Evolutionary conservation across 1,140 invertebrate species (phyloP), one percentile per base, ranked within the genome.

Genomic region (Aleiodes sp.): DNA sequence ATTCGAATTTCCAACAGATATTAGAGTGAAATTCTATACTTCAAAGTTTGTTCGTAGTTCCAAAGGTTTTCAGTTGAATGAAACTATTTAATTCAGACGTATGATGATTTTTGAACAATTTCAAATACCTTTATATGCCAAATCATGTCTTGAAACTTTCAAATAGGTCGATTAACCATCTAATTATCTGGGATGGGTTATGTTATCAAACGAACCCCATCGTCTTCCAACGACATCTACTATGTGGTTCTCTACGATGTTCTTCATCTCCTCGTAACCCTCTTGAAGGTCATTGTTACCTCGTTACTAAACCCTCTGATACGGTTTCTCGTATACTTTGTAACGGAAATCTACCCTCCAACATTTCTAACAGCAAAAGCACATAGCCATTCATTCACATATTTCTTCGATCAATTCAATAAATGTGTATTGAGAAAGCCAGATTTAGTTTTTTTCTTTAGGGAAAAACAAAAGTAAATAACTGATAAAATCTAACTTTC

Each of bases 201-300:
- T 72, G 73, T 73, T 31, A 46, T 57, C 52, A 57, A 2, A 26
- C 52, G 74, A 75, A 82, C 75, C 76, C 75, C 70, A 82, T 82
- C 79, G 73, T 76, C 78, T 70, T 70, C 71, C 77, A 64, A 52
- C 70, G 76, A 82, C 74, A 74, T 72, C 74, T 75, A 71, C 59
- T 62, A 62, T 39, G 37, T 71, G 59, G 72, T 72, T 73, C 75
- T 0, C 29, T 56, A 16, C 16, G n/a, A 33, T 29, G 59, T 7
- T 35, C 46, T 52, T 28, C 28, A n/a, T 57, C 57, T 33, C 26
- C 16, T 56, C 67, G 57, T 70, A 67, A 70, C 73, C 41, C 56
- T 73, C 72, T 69, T 59, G 68, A 69, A 82, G 79, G 75, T 83
- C 79, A 86, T 85, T 86, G 81, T 84, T 84, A 86, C 80, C 74